A percentile compares a stretch with the other conserved stretches of the same genome.
Evolutionary conservation across 35 echinoderm and acorn worm species (phyloP).

Genomic region (Apostichopus japonicus): DNA sequence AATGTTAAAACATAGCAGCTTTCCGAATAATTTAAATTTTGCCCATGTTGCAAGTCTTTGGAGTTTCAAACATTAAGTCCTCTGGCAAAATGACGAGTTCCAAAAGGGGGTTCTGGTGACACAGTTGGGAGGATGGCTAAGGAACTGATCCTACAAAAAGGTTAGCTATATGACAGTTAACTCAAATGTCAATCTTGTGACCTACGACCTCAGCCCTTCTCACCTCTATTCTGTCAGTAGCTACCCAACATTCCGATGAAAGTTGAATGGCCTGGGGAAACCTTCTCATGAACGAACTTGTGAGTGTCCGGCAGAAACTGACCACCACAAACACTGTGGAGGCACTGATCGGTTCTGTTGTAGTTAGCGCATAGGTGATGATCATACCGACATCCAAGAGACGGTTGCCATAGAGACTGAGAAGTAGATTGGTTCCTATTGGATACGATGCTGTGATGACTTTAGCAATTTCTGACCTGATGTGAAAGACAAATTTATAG

Average conservation of each 20-base stretch:
- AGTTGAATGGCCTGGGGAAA: slow-evolving; percentile 71
- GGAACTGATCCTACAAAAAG: no score
- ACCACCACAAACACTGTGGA: slow-evolving; percentile 74
- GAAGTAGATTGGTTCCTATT: slow-evolving; percentile 55
- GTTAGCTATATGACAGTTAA: no score
- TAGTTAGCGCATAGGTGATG: slow-evolving; percentile 69
- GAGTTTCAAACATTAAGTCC: no score
- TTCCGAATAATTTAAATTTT: no score
- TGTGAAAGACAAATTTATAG: background rate
- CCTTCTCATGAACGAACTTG: slow-evolving; percentile 46
- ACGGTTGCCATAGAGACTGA: slow-evolving; percentile 74
- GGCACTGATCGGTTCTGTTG: slow-evolving; percentile 32
- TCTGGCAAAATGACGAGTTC: no score
- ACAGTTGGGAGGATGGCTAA: no score
- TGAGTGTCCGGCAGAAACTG: slow-evolving; percentile 56
- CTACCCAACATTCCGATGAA: slow-evolving; percentile 60
- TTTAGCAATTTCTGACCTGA: slow-evolving; percentile 72
- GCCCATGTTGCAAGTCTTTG: no score
- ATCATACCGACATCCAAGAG: slow-evolving; percentile 81
- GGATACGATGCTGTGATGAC: slow-evolving; percentile 68
- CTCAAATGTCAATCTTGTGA: no score
- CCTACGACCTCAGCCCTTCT: background rate
- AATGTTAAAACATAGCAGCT: no score
- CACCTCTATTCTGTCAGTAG: slow-evolving; percentile 77
- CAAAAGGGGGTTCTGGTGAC: no score